Percentiles rank a stretch among this genome's conserved stretches.
phyloP scores from a whole-genome alignment of 2,888 invertebrate species.

The Melanotus villosus region DNA sequence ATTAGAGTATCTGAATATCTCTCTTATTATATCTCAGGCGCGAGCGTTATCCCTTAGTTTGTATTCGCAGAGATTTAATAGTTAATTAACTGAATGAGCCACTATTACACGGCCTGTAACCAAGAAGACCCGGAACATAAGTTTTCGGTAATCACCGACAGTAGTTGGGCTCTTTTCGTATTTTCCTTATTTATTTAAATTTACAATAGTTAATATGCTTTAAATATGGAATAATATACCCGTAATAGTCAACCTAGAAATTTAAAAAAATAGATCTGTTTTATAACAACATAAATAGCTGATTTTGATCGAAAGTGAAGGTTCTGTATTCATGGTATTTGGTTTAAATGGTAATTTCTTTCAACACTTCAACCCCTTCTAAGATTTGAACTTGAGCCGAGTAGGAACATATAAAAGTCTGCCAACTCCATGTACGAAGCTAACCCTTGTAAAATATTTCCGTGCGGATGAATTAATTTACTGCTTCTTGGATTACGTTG shows the following conservation, averaged over 20 bases:
- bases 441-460: conserved; percentile 6
- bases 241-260: too few species aligned
- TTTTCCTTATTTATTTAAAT: neutral
- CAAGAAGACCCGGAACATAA: too few species aligned
- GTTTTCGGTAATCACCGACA: neutral
- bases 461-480: conserved; percentile 14
- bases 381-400: neutral
- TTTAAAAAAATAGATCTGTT: too few species aligned
- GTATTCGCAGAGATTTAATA: neutral
- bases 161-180: neutral
- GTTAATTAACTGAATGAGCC: too few species aligned
- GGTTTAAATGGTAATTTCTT: neutral
- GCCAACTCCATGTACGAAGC: neutral
- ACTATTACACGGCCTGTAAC: too few species aligned
- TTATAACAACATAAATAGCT: too few species aligned
- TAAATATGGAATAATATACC: too few species aligned
- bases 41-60: neutral
- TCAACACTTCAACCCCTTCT: neutral
- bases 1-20: too few species aligned
- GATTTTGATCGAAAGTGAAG: too few species aligned
- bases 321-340: neutral
- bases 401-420: neutral
- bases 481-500: neutral
- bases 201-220: too few species aligned
- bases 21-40: too few species aligned